phyloP scores from a whole-genome alignment of 1,140 invertebrate genomes.

The Batillaria attramentaria region DNA sequence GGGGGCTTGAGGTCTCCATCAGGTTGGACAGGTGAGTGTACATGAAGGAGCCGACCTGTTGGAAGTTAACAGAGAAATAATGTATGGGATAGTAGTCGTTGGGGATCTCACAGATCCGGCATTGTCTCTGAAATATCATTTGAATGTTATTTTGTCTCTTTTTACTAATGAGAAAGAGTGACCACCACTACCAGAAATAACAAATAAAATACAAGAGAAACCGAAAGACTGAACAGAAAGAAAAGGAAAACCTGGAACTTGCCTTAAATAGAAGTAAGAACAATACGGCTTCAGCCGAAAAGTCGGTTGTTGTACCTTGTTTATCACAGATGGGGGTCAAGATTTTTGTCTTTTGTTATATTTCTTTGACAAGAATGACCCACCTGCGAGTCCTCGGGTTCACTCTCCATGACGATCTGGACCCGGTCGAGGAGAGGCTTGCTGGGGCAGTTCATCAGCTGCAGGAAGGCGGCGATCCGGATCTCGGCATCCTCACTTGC shows the following conservation, averaged over 20 bases:
- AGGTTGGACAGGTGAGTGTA: constrained; percentile 93
- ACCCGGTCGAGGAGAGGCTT: constrained; percentile 82
- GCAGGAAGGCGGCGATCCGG: constrained; percentile 88
- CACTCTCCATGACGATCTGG: constrained; percentile 79
- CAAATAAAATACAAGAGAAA: too few species aligned
- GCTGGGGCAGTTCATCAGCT: constrained; percentile 90
- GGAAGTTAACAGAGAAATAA: not conserved
- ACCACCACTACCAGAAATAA: too few species aligned
- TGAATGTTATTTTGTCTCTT: not conserved
- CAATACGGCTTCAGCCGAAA: too few species aligned
- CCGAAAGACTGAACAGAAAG: too few species aligned
- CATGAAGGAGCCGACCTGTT: constrained; percentile 89
- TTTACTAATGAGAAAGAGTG: too few species aligned
- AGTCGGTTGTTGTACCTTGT: too few species aligned
- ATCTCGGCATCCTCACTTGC: constrained; percentile 84
- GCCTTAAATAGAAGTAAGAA: too few species aligned
- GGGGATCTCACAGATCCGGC: not conserved
- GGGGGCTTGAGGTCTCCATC: constrained; percentile 86
- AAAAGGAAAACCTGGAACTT: too few species aligned
- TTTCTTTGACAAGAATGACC: too few species aligned
- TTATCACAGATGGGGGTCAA: too few species aligned
- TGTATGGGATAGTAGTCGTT: not conserved
- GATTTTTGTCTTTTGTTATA: too few species aligned
- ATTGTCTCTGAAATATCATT: not conserved
- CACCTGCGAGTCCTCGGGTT: constrained; percentile 81